These are phyloP conservation scores for Marmota monax DNA, from an alignment of 2,113 vertebrate genomes.

Conservation along the genomic window DNA sequence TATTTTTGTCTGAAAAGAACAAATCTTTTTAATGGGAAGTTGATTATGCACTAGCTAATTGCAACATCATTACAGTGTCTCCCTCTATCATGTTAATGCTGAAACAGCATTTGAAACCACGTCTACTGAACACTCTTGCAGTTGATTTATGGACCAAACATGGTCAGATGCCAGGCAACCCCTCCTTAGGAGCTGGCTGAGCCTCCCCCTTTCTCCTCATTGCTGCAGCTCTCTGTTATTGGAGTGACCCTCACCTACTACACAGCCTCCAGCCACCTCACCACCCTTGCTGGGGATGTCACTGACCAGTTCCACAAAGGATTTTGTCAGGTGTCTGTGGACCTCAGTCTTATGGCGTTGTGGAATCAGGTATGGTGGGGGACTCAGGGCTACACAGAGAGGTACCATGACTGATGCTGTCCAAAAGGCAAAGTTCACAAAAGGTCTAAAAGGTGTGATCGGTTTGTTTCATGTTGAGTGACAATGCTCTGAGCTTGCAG, in stretches of 20 bases:
- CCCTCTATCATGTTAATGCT: background rate
- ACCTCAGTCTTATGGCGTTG: conserved; percentile 82
- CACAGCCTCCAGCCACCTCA: conserved; percentile 77
- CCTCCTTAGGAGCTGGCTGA: fast-evolving
- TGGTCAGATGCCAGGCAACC: fast-evolving
- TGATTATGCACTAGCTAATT: background rate
- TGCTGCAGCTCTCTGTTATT: conserved; percentile 81
- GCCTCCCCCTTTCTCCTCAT: background rate
- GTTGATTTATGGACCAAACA: fast-evolving
- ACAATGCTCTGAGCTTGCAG: background rate
- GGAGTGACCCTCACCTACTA: conserved; percentile 76
- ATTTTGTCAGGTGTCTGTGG: conserved; percentile 77
- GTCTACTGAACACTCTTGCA: fast-evolving
- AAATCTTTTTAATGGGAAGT: too few relatives aligned
- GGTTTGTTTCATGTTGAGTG: background rate
- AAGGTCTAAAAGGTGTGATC: background rate
- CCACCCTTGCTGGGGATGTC: conserved; percentile 75
- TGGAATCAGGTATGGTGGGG: conserved; percentile 87
- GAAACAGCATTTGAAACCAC: background rate
- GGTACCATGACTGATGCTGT: background rate
- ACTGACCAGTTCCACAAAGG: conserved; percentile 84
- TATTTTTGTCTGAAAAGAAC: background rate
- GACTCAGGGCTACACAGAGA: fast-evolving
- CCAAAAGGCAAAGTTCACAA: background rate
- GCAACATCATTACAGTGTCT: background rate